Evolutionary conservation across 2,888 invertebrate species (phyloP).

Genomic region (Athetis lepigone): DNA sequence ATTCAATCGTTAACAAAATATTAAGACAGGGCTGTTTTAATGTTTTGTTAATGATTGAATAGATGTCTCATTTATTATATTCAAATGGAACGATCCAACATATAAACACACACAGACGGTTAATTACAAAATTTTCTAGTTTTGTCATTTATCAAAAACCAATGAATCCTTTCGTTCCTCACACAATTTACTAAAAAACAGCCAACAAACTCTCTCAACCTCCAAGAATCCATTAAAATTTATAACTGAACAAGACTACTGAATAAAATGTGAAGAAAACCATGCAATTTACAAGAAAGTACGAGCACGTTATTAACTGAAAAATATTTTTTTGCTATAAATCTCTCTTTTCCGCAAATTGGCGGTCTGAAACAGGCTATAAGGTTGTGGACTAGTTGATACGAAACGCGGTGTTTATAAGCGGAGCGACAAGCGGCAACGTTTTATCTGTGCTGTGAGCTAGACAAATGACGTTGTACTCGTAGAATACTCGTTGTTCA

Average conservation of each 20-base stretch:
- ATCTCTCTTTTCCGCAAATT: conserved; percentile 38
- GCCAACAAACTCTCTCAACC: neutral
- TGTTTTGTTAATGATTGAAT: no score
- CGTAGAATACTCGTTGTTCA: no score
- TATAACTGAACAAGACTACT: conserved; percentile 4
- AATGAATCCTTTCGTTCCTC: conserved; percentile 12
- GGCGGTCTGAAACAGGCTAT: conserved; percentile 12
- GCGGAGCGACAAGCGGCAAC: neutral
- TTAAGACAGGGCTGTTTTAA: no score
- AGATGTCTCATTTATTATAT: no score
- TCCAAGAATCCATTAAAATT: conserved; percentile 11
- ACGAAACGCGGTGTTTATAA: neutral
- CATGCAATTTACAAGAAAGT: conserved; percentile 18
- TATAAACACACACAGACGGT: no score
- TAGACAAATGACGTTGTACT: no score
- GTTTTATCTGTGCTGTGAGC: no score
- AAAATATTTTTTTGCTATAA: conserved; percentile 24
- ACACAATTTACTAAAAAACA: conserved; percentile 25
- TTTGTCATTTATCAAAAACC: conserved; percentile 16
- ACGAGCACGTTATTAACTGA: conserved; percentile 35
- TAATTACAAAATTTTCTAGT: no score
- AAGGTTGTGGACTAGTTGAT: neutral
- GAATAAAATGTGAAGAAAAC: conserved; percentile 19
- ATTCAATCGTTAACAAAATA: no score
- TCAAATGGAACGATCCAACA: no score